Evolutionary conservation across 1,140 invertebrate genomes (phyloP).

Genomic region (Trichomalopsis sarcophagae): DNA sequence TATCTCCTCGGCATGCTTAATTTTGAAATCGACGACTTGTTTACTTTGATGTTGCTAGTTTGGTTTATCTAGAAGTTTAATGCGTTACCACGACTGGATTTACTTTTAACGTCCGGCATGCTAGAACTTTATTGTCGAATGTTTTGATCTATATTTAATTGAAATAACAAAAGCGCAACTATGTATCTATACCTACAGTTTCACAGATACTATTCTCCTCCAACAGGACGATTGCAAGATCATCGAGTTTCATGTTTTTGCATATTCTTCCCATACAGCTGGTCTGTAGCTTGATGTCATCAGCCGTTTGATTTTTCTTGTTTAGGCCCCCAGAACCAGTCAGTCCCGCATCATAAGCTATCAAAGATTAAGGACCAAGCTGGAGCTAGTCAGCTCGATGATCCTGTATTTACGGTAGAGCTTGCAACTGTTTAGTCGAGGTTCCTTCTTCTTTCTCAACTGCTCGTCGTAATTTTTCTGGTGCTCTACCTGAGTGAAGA

Average conservation of each 20-base stretch:
- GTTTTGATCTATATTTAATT: no score
- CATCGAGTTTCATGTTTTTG: conserved; percentile 69
- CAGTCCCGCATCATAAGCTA: conserved; percentile 75
- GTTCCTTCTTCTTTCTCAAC: background rate
- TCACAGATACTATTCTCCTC: conserved; percentile 76
- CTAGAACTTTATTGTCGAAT: no score
- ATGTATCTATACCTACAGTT: no score
- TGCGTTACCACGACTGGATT: no score
- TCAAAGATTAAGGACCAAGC: conserved; percentile 79
- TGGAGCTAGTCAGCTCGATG: conserved; percentile 79
- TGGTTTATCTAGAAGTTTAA: no score
- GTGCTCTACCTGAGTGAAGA: background rate
- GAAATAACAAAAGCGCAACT: no score
- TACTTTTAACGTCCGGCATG: no score
- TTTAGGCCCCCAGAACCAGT: conserved; percentile 73
- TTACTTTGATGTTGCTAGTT: no score
- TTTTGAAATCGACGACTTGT: no score
- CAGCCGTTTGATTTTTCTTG: background rate
- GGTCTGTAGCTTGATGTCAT: background rate
- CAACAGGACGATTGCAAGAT: conserved; percentile 77
- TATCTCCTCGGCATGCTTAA: no score
- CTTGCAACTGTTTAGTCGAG: conserved; percentile 43
- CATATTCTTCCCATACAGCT: conserved; percentile 64
- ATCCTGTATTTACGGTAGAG: conserved; percentile 71
- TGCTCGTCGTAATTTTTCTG: background rate